Evolutionary conservation across 2,113 vertebrate genomes (phyloP), one percentile per base, ranked within the genome.

Genomic region (Pristiophorus japonicus): DNA sequence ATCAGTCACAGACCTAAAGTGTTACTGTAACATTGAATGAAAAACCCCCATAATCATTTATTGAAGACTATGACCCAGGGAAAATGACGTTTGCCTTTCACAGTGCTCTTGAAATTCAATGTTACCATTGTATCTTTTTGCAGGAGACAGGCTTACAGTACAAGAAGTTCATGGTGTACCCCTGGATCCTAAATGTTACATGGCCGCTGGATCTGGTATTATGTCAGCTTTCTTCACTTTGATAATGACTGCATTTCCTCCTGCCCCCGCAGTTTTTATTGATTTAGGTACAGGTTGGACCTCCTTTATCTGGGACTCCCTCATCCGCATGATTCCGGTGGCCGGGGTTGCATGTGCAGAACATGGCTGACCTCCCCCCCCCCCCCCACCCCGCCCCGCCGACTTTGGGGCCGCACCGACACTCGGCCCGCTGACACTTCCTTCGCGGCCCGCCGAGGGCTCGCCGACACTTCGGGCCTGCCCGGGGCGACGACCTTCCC

Each of bases 151-250:
- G 98, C 38, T 96, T 99, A 96, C 98, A 99, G 96, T 99, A 98
- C 95, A 99, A 99, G 97, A 99, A 98, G 96, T 98, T 99, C 95
- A 96, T 99, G 96, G 98, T 98, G 24, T 99, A 98, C 96, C 98
- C 98, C 0, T 99, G 98, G 98, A 99, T 99, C 97, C 97, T 99
- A 96, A 99, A 98, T 6, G 98, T 99, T 96, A 99, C 98, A 0
- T 99, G 98, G 98, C 98, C 98, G 0, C 97, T 98, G 96, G 98
- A 98, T 95, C 97, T 97, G 96, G 98, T 99, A 97, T 96, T 62
- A 27, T 45, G n/a, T 27, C 65, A 70, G 85, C 51, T 90, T 59
- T 59, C 27, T 90, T 81, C 38, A 81, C 38, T 81, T 81, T 81
- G 42, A 81, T 42, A 4, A 63, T 92, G 88, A 63, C 55, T 90